These are phyloP conservation scores for Autographa gamma DNA, from an alignment of 2,888 invertebrate species.

Conservation along the genomic window DNA sequence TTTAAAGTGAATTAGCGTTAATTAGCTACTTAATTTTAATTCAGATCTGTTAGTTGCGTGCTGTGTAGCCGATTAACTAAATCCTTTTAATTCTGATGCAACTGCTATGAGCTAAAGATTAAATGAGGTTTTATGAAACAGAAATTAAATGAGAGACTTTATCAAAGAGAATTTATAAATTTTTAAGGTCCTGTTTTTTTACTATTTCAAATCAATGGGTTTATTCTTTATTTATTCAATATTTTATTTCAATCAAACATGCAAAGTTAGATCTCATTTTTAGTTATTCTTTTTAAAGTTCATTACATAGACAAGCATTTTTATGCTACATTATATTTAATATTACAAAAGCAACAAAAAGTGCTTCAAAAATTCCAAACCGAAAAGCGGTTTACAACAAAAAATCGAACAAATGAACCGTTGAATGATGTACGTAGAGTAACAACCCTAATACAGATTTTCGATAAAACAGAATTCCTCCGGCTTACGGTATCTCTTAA, in stretches of 20 bases:
- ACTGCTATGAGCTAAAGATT: too few species aligned
- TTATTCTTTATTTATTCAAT: too few species aligned
- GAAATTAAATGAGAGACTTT: too few species aligned
- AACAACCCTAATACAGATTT: slow-evolving; percentile 68
- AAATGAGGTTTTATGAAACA: too few species aligned
- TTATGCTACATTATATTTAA: too few species aligned
- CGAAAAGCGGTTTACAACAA: not conserved
- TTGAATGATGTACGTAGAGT: slow-evolving; percentile 11
- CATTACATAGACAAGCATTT: too few species aligned
- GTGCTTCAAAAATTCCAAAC: not conserved
- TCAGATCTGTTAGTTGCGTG: slow-evolving; percentile 47
- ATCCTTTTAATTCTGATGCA: slow-evolving; percentile 10
- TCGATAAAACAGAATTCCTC: slow-evolving; percentile 78
- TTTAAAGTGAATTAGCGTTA: slow-evolving; percentile 25
- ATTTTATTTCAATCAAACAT: too few species aligned
- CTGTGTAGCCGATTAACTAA: slow-evolving; percentile 41
- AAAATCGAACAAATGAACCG: not conserved
- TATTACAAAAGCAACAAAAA: not conserved
- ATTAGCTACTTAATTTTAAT: slow-evolving; percentile 44
- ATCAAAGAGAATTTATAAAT: too few species aligned
- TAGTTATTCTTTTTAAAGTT: too few species aligned
- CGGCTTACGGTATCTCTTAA: slow-evolving; percentile 81
- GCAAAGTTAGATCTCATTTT: too few species aligned
- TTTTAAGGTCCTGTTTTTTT: too few species aligned
- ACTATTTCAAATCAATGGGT: too few species aligned